Percentiles rank a stretch among this genome's conserved stretches.
These are phyloP conservation scores for Meda fulgida DNA, from an alignment of 2,797 vertebrate species.

Conservation along the genomic window DNA sequence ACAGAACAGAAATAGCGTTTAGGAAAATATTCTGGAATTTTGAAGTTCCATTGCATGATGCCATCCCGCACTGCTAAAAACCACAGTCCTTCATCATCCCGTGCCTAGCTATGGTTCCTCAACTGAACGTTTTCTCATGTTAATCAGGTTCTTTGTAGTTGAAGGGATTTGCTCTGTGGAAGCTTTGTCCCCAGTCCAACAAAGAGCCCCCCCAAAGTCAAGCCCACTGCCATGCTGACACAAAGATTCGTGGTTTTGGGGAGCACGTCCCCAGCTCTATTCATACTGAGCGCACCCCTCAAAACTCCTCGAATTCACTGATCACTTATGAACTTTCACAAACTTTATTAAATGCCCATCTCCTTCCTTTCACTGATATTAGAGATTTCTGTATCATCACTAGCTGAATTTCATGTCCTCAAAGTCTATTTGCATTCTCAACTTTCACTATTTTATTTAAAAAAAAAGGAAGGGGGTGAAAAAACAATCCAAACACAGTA, in stretches of 20 bases:
- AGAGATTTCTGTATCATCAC: not conserved
- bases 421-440: not conserved
- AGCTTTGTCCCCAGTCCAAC: constrained; percentile 58
- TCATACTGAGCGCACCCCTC: constrained; percentile 37
- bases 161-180: constrained; percentile 53
- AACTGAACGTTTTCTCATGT: constrained; percentile 60
- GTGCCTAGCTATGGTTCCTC: constrained; percentile 42
- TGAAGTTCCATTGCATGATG: constrained; percentile 44
- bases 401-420: not conserved
- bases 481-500: not conserved
- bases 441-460: not conserved
- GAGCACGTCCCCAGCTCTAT: constrained; percentile 26
- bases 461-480: not conserved
- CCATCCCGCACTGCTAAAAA: constrained; percentile 16
- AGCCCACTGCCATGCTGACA: constrained; percentile 51
- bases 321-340: constrained; percentile 11
- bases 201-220: constrained; percentile 59
- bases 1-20: not conserved
- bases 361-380: not conserved
- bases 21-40: constrained; percentile 4
- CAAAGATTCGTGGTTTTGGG: constrained; percentile 44
- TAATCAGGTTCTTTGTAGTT: constrained; percentile 59
- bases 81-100: constrained; percentile 36
- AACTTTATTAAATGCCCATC: not conserved
- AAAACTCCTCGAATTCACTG: constrained; percentile 20